These are phyloP conservation scores for Creontiades dilutus DNA, from an alignment of 2,888 invertebrate species.

Conservation along the genomic window DNA sequence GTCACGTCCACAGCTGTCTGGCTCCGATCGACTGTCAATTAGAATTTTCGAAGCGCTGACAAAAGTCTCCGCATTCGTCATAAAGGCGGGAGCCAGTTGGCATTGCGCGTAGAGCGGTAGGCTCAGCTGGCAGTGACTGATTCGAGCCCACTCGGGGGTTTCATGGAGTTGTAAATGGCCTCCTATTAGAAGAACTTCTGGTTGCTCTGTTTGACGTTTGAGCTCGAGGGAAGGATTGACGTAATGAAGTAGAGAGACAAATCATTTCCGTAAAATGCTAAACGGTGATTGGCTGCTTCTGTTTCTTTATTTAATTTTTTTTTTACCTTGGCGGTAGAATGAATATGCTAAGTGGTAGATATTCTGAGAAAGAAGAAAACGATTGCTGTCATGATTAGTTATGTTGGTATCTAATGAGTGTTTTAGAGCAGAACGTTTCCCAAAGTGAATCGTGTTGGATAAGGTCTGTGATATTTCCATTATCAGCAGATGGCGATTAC, in stretches of 20 bases:
- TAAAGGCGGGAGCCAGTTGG: not conserved
- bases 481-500: no score
- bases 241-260: not conserved
- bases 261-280: not conserved
- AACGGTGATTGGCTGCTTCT: not conserved
- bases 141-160: not conserved
- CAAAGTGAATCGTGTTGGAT: no score
- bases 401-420: no score
- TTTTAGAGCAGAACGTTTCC: no score
- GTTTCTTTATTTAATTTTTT: not conserved
- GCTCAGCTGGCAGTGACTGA: not conserved
- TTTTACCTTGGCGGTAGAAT: no score
- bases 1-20: constrained; percentile 40
- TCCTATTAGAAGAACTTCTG: constrained; percentile 28
- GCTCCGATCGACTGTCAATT: constrained; percentile 42
- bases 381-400: no score
- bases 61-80: not conserved
- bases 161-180: not conserved
- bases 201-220: constrained; percentile 12
- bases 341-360: no score
- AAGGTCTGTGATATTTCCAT: no score
- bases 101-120: constrained; percentile 37
- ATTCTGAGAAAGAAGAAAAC: no score
- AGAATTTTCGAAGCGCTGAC: constrained; percentile 30
- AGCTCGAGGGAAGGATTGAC: not conserved